Evolutionary conservation across 2,797 vertebrate genomes (phyloP), one percentile per base, ranked within the genome.

Genomic region (Poecile montanus): DNA sequence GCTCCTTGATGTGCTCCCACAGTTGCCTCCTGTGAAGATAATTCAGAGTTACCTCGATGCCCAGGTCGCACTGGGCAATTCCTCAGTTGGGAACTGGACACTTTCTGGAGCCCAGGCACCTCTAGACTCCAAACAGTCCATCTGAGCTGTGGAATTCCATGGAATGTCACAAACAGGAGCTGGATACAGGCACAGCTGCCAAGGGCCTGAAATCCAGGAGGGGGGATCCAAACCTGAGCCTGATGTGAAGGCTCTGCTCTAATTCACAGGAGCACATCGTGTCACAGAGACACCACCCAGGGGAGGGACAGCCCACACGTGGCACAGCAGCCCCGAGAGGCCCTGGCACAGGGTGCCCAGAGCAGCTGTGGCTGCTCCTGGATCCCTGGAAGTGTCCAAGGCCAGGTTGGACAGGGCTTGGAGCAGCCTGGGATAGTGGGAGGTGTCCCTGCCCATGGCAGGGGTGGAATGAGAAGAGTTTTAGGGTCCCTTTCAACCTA

Each of bases 11-110:
- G 0, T 40, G 53, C 5, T 77, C 14, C 63, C 61, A 38, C 21
- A 22, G 0, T 9, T 1, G 30, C 2, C 8, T 16, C 16, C 10
- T 4, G 9, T 26, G 63, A 58, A 32, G 44, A 26, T 1, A 0
- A 0, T 7, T 61, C 54, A 42, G 47, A 57, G 61, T 9, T 34
- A 3, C 9, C 6, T 0, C 10, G 1, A 15, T 32, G 30, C 38
- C 53, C 73, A 71, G 29, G n/a, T 40, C 15, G 18, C 44, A 16
- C 11, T n/a, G 44, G 11, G 6, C 15, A 45, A 77, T 40, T 40
- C 38, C 71, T 42, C 29, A 8, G 7, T 0, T 20, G 20, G 56
- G 26, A 67, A 10, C 3, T 71, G 72, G 48, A 26, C 7, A 11
- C 10, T 66, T 63, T 15, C 19, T 22, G n/a, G 30, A 21, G 16